phyloP scores from a whole-genome alignment of 2,888 invertebrate genomes.

The Bombylius discolor region DNA sequence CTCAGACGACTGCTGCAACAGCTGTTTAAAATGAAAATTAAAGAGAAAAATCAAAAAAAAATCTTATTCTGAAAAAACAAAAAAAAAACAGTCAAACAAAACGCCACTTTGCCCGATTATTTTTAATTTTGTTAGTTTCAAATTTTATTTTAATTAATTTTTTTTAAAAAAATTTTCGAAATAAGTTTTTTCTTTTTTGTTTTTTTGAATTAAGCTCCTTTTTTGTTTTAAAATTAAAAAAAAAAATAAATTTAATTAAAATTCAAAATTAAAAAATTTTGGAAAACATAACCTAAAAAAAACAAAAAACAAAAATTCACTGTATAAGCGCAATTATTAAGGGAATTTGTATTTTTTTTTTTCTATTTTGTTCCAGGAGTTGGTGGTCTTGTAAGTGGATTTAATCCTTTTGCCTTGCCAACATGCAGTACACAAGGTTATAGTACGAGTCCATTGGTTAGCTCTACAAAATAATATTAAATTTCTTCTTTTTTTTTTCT shows the following conservation, averaged over 20 bases:
- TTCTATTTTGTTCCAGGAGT: conserved; percentile 39
- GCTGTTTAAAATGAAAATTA: conserved; percentile 22
- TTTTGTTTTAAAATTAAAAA: too few relatives aligned
- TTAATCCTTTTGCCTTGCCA: conserved; percentile 85
- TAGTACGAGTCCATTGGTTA: conserved; percentile 62
- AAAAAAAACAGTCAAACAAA: too few relatives aligned
- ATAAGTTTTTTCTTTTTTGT: too few relatives aligned
- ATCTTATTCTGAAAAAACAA: not conserved
- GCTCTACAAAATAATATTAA: conserved; percentile 58
- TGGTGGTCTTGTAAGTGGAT: conserved; percentile 77
- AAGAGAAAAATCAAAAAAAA: too few relatives aligned
- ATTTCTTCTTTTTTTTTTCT: not conserved
- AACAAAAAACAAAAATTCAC: not conserved
- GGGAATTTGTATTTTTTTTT: not conserved
- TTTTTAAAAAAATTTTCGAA: too few relatives aligned
- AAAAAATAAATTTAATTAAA: too few relatives aligned
- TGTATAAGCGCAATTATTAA: not conserved
- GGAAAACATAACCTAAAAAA: not conserved
- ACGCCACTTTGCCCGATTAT: too few relatives aligned
- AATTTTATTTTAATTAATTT: too few relatives aligned
- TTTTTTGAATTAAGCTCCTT: too few relatives aligned
- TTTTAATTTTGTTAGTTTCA: too few relatives aligned
- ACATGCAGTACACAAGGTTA: conserved; percentile 77
- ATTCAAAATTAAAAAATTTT: not conserved
- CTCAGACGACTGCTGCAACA: conserved; percentile 31